Conservation (phyloP, 2,888 invertebrate genomes). For the Drosophila formosana region DNA sequence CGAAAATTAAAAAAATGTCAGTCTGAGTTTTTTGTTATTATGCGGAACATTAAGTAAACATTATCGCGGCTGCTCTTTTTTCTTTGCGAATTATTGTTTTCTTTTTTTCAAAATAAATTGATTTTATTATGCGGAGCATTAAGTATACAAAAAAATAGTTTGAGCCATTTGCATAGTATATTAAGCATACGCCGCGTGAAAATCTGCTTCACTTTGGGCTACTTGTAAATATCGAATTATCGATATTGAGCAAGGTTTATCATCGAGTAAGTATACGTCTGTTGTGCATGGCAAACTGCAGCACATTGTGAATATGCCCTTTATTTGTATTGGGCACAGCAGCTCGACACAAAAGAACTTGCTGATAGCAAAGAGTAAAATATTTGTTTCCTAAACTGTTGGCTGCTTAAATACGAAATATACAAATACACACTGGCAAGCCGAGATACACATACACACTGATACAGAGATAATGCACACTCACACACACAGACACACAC, state of each 20-base stretch:
- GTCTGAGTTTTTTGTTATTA: no score
- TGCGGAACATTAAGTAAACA: neutral
- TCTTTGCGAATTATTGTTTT: no score
- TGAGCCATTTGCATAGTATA: no score
- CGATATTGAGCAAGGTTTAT: neutral
- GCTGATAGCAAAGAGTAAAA: conserved; percentile 44
- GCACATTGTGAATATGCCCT: neutral
- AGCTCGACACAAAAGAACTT: conserved; percentile 28
- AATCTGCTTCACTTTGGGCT: no score
- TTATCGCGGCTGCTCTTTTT: no score
- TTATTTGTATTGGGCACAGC: neutral
- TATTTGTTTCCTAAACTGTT: conserved; percentile 52
- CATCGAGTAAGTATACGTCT: neutral
- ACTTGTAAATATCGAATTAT: neutral
- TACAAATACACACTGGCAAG: conserved; percentile 1
- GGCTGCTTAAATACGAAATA: conserved; percentile 28
- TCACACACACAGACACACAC: conserved; percentile 10
- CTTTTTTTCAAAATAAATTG: no score
- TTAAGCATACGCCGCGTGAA: no score
- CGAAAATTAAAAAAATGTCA: neutral
- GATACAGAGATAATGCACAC: conserved; percentile 6
- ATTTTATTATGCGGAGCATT: no score
- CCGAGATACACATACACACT: conserved; percentile 8
- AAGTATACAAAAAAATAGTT: no score
- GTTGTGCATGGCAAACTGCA: neutral